Conservation (phyloP, 2,797 vertebrate genomes). For the Eulemur albifrons region DNA sequence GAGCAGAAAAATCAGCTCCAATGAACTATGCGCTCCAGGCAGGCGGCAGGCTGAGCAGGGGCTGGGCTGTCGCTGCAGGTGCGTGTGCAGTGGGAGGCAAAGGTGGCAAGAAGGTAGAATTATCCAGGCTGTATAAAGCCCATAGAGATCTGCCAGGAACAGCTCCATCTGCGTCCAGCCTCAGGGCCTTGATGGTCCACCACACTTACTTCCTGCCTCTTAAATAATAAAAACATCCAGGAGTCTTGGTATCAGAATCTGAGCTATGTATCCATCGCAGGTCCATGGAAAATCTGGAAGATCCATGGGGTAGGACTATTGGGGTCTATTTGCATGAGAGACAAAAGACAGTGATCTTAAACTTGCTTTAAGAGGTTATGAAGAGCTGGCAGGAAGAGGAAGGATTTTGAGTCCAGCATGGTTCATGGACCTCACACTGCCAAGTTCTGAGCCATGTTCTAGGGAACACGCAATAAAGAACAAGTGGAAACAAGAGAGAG, state of each 20-base stretch:
- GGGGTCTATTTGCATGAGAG: not conserved
- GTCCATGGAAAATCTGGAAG: not conserved
- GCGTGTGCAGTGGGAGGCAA: not conserved
- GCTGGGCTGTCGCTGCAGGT: not conserved
- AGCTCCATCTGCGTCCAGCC: not conserved
- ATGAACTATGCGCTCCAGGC: not conserved
- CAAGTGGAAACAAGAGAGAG: not conserved
- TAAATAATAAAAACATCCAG: not conserved
- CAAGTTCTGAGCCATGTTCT: not conserved
- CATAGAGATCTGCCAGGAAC: not conserved
- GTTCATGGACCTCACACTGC: not conserved
- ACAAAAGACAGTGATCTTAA: not conserved
- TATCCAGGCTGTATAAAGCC: not conserved
- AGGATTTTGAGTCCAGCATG: not conserved
- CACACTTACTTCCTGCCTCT: not conserved
- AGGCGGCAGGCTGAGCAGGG: not conserved
- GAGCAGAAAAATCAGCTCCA: not conserved
- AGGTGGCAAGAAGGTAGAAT: not conserved
- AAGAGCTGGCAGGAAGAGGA: not conserved
- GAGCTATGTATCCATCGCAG: not conserved
- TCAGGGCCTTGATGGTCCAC: not conserved
- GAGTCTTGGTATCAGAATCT: not conserved
- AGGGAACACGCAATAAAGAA: not conserved
- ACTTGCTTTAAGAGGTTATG: not conserved
- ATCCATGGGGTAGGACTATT: accelerated